Evolutionary conservation across 1,140 invertebrate species (phyloP), one percentile per base, ranked within the genome.

Genomic region (Lethrus apterus): DNA sequence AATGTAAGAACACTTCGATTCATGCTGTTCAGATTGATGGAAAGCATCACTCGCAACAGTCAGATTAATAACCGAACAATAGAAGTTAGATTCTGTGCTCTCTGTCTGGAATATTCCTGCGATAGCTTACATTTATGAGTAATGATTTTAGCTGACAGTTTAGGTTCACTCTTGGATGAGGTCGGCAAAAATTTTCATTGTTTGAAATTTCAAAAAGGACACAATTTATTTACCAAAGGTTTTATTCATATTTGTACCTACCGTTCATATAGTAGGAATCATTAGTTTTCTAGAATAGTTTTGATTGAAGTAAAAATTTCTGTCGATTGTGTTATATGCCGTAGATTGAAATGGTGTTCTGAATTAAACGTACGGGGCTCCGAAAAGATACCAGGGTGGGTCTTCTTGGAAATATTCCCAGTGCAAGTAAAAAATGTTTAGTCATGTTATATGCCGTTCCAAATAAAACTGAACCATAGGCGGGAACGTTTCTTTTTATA

Each of bases 21-120:
- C 49, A 54, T 56, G 54, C 51, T 47, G 51, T 50, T 55, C 33
- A 44, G 48, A 52, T 52, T 49, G 46, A 48, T 57, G 52, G 50
- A 49, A 50, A 51, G 45, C 45, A 46, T 51, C 48, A 45, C 46
- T 52, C 32, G 44, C 47, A 45, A 44, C 46, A 55, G 42, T 43
- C 46, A 57, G 52, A 59, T 59, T 59, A 59, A 59, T 59, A 59
- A 56, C 42, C 46, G 50, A 51, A 58, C 55, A 57, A 57, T 57
- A 17, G 53, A 51, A 58, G 55, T 52, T 55, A 48, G 52, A 52
- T 53, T 55, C 47, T 46, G 36, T 50, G 38, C 54, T 49, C 51
- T 48, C 35, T 45, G 44, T 46, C 46, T 48, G 43, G 44, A 52
- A 56, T 54, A 52, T 50, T 54, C 50, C 48, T 31, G 38, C 49